Evolutionary conservation across 2,797 vertebrate genomes (phyloP), one percentile per base, ranked within the genome.

Genomic region (Nasua narica): DNA sequence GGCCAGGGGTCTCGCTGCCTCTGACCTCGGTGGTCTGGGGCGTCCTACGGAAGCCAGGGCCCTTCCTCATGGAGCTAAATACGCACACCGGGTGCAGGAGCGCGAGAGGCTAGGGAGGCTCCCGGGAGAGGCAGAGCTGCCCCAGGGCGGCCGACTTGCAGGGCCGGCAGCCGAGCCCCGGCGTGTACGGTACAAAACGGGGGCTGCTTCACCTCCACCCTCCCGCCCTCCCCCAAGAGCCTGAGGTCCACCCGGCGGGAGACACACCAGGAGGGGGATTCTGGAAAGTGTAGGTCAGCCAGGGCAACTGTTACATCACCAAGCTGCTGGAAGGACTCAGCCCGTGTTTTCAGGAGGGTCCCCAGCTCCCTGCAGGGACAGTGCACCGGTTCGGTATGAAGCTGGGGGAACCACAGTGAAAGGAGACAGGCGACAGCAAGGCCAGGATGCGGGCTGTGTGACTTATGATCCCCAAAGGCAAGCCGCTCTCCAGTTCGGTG

Each of bases 171-270:
- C 15, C 7, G 37, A 86, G 18, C 0, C 43, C 23, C 1, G 32
- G 52, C 0, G 0, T 1, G 19, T 48, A 21, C 27, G 32, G 40
- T 15, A 14, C 23, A 32, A 67, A 35, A 23, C 0, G 5, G 62
- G 32, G 74, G 35, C 29, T 2, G 3, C 67, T 43, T 78, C 19
- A 29, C 43, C 2, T 27, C 60, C 2, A 10, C 52, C 9, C 27
- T n/a, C 70, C 2, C 3, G n/a, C 25, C 50, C 48, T 87, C 58
- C 86, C 23, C 25, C 2, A 16, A 19, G 32, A 27, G 27, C 48
- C 62, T 79, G 21, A 25, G 76, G 72, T 0, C 29, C n/a, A 32
- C 40, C 6, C 7, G 13, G 11, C 3, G 0, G 0, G 19, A n/a
- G 52, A 52, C 18, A n/a, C 6, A 16, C 2, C 14, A 6, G 23